phyloP scores from a whole-genome alignment of 2,888 invertebrate species.

The Stenotaenia linearis region DNA sequence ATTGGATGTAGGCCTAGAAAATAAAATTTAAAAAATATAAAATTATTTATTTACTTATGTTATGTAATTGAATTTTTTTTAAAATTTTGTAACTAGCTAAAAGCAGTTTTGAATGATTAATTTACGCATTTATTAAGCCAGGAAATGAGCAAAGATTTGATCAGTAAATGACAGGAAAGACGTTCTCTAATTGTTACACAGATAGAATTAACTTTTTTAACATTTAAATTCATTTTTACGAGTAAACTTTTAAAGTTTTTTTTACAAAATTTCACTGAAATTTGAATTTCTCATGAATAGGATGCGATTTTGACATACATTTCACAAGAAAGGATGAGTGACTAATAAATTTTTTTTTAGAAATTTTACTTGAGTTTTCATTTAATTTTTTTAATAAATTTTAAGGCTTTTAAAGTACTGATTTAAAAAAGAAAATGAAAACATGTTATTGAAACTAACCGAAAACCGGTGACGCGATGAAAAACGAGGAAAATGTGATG shows the following conservation, averaged over 20 bases:
- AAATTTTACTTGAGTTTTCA: not conserved
- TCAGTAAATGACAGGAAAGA: not conserved
- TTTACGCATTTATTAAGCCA: conserved; percentile 5
- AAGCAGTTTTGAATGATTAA: not conserved
- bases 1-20: not conserved
- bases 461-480: not conserved
- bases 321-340: not conserved
- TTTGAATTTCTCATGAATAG: not conserved
- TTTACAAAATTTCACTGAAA: not conserved
- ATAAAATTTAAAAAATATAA: no score
- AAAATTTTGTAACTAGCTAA: not conserved
- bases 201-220: not conserved
- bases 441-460: not conserved
- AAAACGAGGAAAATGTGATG: not conserved
- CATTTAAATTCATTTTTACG: not conserved
- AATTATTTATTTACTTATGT: no score
- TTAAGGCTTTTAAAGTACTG: not conserved
- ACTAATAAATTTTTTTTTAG: not conserved
- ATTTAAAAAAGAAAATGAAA: not conserved
- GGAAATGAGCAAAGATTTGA: not conserved
- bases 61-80: no score
- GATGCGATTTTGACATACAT: not conserved
- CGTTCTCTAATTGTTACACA: not conserved
- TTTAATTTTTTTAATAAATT: not conserved
- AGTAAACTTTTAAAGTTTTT: not conserved